Evolutionary conservation across 2,113 vertebrate genomes (phyloP).

Genomic region (Megaceryle maxima): DNA sequence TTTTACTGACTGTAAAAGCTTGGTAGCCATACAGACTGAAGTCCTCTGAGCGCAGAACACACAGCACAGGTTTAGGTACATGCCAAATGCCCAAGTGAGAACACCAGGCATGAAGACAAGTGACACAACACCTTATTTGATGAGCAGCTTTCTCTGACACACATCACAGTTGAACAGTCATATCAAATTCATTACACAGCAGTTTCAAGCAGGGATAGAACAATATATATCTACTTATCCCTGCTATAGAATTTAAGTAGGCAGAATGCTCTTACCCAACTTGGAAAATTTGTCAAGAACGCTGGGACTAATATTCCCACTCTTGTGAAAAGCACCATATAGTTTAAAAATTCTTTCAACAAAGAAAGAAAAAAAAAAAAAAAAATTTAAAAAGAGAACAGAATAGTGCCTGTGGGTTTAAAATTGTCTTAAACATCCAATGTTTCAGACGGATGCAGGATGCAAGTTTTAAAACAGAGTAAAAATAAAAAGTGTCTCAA

Average conservation of each 20-base stretch:
- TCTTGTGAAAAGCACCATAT: background rate
- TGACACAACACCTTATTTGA: background rate
- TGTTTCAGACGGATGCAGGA: background rate
- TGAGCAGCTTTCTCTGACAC: background rate
- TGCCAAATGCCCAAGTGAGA: background rate
- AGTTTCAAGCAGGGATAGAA: background rate
- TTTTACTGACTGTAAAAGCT: background rate
- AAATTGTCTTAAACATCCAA: background rate
- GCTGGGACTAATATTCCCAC: background rate
- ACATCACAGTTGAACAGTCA: background rate
- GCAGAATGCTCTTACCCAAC: constrained; percentile 25
- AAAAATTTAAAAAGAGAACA: no score
- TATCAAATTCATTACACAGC: background rate
- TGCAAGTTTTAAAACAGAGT: background rate
- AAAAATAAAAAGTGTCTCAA: background rate
- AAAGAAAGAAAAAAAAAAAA: background rate
- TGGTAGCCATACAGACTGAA: background rate
- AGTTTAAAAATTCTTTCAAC: background rate
- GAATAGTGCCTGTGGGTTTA: background rate
- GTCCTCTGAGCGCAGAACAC: background rate
- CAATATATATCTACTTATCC: background rate
- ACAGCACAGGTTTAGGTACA: background rate
- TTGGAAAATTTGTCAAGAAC: constrained; percentile 15
- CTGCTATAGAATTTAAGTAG: constrained; percentile 35
- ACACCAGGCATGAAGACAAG: background rate